Evolutionary conservation across 2,797 vertebrate species (phyloP), one percentile per base, ranked within the genome.

Genomic region (Buceros bicornis): DNA sequence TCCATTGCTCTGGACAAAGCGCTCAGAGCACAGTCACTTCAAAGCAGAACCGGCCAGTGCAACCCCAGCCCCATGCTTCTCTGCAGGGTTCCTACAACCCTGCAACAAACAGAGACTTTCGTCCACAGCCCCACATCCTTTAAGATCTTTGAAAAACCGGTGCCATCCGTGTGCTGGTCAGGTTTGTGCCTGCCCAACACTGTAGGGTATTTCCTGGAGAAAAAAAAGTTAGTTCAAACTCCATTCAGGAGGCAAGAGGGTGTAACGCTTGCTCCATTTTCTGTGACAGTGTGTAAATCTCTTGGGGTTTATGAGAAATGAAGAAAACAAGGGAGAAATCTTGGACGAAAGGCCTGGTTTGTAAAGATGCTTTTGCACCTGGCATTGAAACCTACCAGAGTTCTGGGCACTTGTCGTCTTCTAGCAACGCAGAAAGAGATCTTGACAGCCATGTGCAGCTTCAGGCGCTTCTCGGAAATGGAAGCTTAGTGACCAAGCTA

Each of bases 201-300:
- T 37, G 79, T 6, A 90, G 76, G 43, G 58, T 64, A 93, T 95
- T 91, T 87, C 89, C 89, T 90, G 95, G 64, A 82, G 74, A 20
- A 29, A 72, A 77, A 54, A 73, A 73, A 40, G 14, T 2, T 21
- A 76, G 54, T 57, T 70, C 66, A 47, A 77, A 43, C 74, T 91
- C 71, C 84, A 25, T 66, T 82, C 51, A 8, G 16, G 14, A 64
- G 33, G 50, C 76, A 60, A 8, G 8, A 89, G 64, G 74, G 56
- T 87, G 84, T 56, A 93, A 82, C 74, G 26, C 31, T 81, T 33
- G 24, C 64, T 91, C 70, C 28, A 2, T 74, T 89, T 81, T 64
- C 72, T 64, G 60, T 7, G 11, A 29, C 37, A 31, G 25, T 31
- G 25, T 31, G 40, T 66, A 91, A 93, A 43, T 53, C 56, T 51